phyloP scores from a whole-genome alignment of 1,140 invertebrate genomes.

The Solenopsis invicta region DNA sequence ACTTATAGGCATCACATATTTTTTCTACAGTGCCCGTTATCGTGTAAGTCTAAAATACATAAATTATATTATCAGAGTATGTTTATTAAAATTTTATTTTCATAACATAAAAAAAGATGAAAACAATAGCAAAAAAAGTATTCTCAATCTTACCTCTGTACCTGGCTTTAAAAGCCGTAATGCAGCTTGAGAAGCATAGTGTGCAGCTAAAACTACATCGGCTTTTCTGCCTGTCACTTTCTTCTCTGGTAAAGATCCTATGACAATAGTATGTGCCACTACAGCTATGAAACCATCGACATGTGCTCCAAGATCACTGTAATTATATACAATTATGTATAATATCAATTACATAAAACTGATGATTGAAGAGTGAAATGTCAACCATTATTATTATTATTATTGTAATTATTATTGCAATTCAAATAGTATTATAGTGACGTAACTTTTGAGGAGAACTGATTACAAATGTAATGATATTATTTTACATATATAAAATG shows the following conservation, averaged over 20 bases:
- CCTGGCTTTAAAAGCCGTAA: conserved; percentile 96
- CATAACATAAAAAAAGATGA: background rate
- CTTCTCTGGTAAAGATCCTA: conserved; percentile 92
- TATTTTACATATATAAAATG: background rate
- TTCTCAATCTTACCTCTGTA: conserved; percentile 91
- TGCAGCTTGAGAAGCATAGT: conserved; percentile 97
- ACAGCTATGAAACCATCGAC: conserved; percentile 99
- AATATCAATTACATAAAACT: conserved; percentile 14
- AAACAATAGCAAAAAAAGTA: background rate
- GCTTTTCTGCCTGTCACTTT: conserved; percentile 95
- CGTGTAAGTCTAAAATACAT: conserved; percentile 92
- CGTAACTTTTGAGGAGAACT: background rate
- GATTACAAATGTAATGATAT: background rate
- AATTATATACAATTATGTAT: conserved; percentile 81
- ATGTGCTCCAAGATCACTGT: conserved; percentile 98
- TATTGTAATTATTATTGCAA: background rate
- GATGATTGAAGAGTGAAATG: background rate
- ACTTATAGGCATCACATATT: conserved; percentile 96
- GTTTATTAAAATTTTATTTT: conserved; percentile 10
- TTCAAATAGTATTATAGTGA: background rate
- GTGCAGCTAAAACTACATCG: conserved; percentile 98
- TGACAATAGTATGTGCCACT: conserved; percentile 97
- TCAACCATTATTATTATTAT: too few species aligned
- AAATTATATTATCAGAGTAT: conserved; percentile 10
- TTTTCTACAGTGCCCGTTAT: conserved; percentile 98